Base-by-base conservation (phyloP, 2,888 invertebrate genomes). In the Enchytraeus crypticus region DNA sequence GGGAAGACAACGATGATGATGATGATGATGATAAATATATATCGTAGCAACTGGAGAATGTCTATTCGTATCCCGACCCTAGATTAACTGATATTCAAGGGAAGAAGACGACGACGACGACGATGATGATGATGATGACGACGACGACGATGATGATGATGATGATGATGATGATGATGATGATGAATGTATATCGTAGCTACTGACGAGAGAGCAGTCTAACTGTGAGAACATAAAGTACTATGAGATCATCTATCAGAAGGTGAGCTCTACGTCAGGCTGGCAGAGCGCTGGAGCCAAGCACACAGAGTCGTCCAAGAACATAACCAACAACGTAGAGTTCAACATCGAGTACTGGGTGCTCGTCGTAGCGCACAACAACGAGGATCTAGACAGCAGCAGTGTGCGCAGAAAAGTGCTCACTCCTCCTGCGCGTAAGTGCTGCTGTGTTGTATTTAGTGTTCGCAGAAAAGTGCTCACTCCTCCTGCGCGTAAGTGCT, bases 191-290 rank as follows among this genome's bases (percentile, higher is more conserved):
- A 18, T 59, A n/a, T 23, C 14, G 11, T 57, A 66, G 66, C 59
- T 33, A 26, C 57, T 58, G 34, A 43, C 45, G 4, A 27, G 59
- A 26, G 33, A 32, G 5, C 53, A 61, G 38, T 55, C 61, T 18
- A 58, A 64, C 34, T 66, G 66, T 33, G 66, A 66, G 49, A 57
- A 57, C 59, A 64, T 66, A 51, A 34, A 47, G 5, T 56, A 57
- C 61, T 66, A 62, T 45, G 59, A 62, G 51, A 59, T 65, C 49
- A 46, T 58, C 43, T 65, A 65, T 47, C 56, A 51, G 47, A 54
- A 55, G 51, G 34, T 18, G 32, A 46, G 46, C 18, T 30, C 0
- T 51, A 47, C 45, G n/a, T 18, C 21, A 23, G 53, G 29, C n/a
- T 59, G 61, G 59, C 23, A 30, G 26, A 62, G 29, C 26, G 46